Percentiles rank a stretch among this genome's conserved stretches.
phyloP scores from a whole-genome alignment of 2,888 invertebrate genomes.

The Scaptomyza caliginosa region DNA sequence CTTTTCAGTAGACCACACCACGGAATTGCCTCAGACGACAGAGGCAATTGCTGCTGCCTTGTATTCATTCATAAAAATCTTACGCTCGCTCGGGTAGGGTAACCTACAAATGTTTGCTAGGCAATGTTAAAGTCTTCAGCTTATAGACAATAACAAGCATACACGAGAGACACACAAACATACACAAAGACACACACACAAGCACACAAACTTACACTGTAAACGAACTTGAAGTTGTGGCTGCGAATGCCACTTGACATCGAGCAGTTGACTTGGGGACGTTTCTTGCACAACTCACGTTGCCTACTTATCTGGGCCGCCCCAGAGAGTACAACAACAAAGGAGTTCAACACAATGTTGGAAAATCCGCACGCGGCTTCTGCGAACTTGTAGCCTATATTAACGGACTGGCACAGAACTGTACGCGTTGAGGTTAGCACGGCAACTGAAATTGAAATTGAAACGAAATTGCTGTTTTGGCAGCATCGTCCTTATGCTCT shows the following conservation, averaged over 20 bases:
- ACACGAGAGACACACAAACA: constrained; percentile 15
- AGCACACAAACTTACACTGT: constrained; percentile 5
- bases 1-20: constrained; percentile 34
- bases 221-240: constrained; percentile 43
- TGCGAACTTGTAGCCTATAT: constrained; percentile 18
- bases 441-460: constrained; percentile 76
- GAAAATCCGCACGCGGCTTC: constrained; percentile 54
- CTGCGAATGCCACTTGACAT: constrained; percentile 51
- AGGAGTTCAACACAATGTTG: constrained; percentile 22
- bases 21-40: constrained; percentile 25
- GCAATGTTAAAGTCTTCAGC: constrained; percentile 50
- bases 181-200: constrained; percentile 7
- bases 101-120: constrained; percentile 25
- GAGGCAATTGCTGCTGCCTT: constrained; percentile 10
- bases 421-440: constrained; percentile 69
- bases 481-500: constrained; percentile 33
- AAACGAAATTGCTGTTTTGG: constrained; percentile 43
- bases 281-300: constrained; percentile 59
- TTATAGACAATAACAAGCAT: constrained; percentile 38
- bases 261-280: constrained; percentile 38
- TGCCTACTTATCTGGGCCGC: constrained; percentile 68
- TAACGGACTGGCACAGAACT: constrained; percentile 58
- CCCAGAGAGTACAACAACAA: constrained; percentile 25
- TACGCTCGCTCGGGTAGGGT: constrained; percentile 39
- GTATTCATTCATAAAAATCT: constrained; percentile 73